Percentiles rank a stretch among this genome's conserved stretches.
Evolutionary conservation across 2,888 invertebrate species (phyloP).

Genomic region (Gortyna flavago): DNA sequence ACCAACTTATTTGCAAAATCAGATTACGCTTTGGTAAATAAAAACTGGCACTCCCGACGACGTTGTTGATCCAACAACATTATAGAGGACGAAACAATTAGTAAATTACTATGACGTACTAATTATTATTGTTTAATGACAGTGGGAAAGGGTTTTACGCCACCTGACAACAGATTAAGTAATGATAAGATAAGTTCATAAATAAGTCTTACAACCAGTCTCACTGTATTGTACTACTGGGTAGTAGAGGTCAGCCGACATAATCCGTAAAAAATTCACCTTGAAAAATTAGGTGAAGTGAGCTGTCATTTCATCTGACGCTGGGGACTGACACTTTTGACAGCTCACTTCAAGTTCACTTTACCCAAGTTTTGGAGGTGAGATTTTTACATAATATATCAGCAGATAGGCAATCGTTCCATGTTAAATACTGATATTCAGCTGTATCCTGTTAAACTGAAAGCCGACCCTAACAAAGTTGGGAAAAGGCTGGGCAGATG

Average conservation of each 20-base stretch:
- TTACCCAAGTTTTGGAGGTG: too few species aligned
- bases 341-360: too few species aligned
- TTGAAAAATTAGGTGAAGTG: not conserved
- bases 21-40: conserved; percentile 78
- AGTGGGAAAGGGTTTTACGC: not conserved
- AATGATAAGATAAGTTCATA: not conserved
- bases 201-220: not conserved
- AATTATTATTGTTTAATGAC: not conserved
- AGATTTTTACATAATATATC: too few species aligned
- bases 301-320: too few species aligned
- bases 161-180: not conserved
- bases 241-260: not conserved
- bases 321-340: too few species aligned
- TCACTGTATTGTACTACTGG: not conserved
- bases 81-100: conserved; percentile 43
- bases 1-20: conserved; percentile 79
- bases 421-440: too few species aligned
- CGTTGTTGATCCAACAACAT: conserved; percentile 53
- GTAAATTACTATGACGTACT: conserved; percentile 26
- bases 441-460: too few species aligned
- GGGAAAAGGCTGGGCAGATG: not conserved
- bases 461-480: not conserved
- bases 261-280: not conserved
- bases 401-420: too few species aligned
- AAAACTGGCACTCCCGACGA: conserved; percentile 67